These are phyloP conservation scores for Tetragnatha versicolor DNA, from an alignment of 1,140 invertebrate species.

Conservation along the genomic window DNA sequence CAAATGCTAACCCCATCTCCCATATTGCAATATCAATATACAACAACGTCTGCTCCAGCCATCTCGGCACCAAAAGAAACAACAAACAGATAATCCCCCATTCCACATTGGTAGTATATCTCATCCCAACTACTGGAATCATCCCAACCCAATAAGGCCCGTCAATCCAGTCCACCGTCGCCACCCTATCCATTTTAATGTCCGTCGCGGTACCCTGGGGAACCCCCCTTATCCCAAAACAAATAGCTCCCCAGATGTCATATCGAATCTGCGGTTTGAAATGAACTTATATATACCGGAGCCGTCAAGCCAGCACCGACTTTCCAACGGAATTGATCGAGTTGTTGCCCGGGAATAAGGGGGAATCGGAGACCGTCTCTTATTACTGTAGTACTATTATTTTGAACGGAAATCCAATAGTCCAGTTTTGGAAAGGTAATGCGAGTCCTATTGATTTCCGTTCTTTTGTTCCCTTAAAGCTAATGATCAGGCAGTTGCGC, in stretches of 20 bases:
- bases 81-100: too few species aligned
- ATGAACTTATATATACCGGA: neutral
- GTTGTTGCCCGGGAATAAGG: neutral
- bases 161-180: too few species aligned
- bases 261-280: slow-evolving; percentile 19
- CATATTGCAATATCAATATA: too few species aligned
- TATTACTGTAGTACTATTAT: neutral
- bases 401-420: slow-evolving; percentile 24
- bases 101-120: too few species aligned
- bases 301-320: neutral
- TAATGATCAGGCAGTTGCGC: slow-evolving; percentile 21
- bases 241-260: slow-evolving; percentile 13
- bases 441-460: slow-evolving; percentile 15
- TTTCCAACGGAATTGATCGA: slow-evolving; percentile 4
- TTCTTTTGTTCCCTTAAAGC: neutral
- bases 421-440: slow-evolving; percentile 22
- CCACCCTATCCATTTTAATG: neutral
- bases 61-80: too few species aligned
- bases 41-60: too few species aligned
- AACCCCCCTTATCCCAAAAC: neutral
- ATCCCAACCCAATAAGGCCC: too few species aligned
- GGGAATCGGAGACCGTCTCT: slow-evolving; percentile 2
- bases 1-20: too few species aligned
- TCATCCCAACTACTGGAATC: too few species aligned
- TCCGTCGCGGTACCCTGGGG: neutral